These are phyloP conservation scores for Paratrypauchen microcephalus DNA, from an alignment of 2,797 vertebrate genomes.

Conservation along the genomic window DNA sequence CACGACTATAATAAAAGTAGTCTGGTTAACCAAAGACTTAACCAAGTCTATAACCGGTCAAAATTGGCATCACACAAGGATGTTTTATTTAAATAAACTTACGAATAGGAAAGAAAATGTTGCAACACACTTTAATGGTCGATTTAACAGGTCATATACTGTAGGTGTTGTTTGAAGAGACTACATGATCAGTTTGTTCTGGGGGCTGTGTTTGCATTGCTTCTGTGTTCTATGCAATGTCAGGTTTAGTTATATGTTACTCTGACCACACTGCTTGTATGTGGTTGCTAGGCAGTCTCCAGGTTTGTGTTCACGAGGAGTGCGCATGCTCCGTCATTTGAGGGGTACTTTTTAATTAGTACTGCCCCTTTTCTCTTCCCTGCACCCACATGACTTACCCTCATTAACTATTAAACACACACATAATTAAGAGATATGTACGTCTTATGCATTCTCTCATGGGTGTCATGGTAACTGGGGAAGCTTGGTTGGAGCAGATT, in stretches of 20 bases:
- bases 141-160: no score
- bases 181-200: not conserved
- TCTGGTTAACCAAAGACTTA: no score
- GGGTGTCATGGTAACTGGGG: conserved; percentile 50
- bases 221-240: conserved; percentile 26
- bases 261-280: conserved; percentile 13
- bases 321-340: conserved; percentile 24
- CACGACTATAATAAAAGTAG: no score
- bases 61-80: no score
- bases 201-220: not conserved
- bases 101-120: no score
- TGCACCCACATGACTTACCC: conserved; percentile 59
- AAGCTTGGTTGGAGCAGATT: not conserved
- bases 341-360: conserved; percentile 56
- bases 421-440: conserved; percentile 5
- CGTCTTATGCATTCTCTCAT: conserved; percentile 41
- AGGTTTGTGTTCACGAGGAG: conserved; percentile 15
- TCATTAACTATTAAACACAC: conserved; percentile 72
- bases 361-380: conserved; percentile 30
- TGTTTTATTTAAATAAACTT: no score
- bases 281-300: conserved; percentile 20
- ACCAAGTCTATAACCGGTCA: no score
- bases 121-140: no score
- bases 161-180: not conserved
- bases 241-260: conserved; percentile 6